Percentiles rank a stretch among this genome's conserved stretches.
These are phyloP conservation scores for Linnaemya vulpina DNA, from an alignment of 2,888 invertebrate genomes.

Conservation along the genomic window DNA sequence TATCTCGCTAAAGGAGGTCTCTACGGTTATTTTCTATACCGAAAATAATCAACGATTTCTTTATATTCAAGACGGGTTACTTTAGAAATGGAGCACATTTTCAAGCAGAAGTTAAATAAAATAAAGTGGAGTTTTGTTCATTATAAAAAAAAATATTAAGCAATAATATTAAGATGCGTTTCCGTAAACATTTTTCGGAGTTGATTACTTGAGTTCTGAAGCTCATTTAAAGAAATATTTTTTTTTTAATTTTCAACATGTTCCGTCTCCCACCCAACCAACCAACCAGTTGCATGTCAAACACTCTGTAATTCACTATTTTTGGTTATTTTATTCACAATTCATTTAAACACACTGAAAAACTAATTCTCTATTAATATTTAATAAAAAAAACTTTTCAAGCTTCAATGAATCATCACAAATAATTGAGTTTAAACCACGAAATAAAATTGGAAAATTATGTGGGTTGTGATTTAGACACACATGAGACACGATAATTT, in stretches of 20 bases:
- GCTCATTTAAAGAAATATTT: background rate
- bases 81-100: too few species aligned
- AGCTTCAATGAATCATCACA: constrained; percentile 60
- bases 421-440: constrained; percentile 27
- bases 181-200: too few species aligned
- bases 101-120: too few species aligned
- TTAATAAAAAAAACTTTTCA: constrained; percentile 27
- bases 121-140: too few species aligned
- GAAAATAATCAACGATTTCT: too few species aligned
- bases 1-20: too few species aligned
- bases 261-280: background rate
- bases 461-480: constrained; percentile 62
- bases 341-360: constrained; percentile 25
- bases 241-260: background rate
- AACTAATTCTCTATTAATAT: too few species aligned
- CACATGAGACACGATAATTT: constrained; percentile 55
- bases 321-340: constrained; percentile 28
- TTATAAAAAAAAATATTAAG: too few species aligned
- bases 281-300: constrained; percentile 36
- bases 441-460: constrained; percentile 11
- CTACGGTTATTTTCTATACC: too few species aligned
- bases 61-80: too few species aligned
- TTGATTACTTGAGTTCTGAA: too few species aligned
- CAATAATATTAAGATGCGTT: too few species aligned
- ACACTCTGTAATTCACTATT: constrained; percentile 2